phyloP scores from a whole-genome alignment of 1,140 invertebrate species.

The Drosophila truncata region DNA sequence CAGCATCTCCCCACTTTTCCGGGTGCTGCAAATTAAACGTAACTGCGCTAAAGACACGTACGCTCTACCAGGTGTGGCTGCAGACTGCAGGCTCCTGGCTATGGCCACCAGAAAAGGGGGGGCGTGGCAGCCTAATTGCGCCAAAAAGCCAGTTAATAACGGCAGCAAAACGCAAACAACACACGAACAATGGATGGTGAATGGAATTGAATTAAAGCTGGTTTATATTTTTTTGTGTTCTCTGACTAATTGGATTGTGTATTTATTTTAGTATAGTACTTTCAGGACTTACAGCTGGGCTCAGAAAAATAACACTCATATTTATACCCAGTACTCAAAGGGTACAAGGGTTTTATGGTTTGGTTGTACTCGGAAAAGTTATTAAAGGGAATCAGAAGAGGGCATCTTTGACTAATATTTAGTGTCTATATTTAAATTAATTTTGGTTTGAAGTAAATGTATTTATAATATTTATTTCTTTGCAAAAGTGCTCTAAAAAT shows the following conservation, averaged over 20 bases:
- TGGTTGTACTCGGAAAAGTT: too few relatives aligned
- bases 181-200: slow-evolving; percentile 43
- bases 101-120: slow-evolving; percentile 1
- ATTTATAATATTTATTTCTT: not conserved
- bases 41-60: slow-evolving; percentile 60
- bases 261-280: not conserved
- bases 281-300: not conserved
- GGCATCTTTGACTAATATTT: not conserved
- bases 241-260: slow-evolving; percentile 21
- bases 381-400: not conserved
- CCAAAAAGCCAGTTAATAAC: slow-evolving; percentile 79
- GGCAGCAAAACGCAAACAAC: slow-evolving; percentile 42
- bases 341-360: not conserved
- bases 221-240: slow-evolving; percentile 17
- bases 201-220: slow-evolving; percentile 62
- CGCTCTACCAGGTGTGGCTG: slow-evolving; percentile 11
- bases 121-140: slow-evolving; percentile 68
- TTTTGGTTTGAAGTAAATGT: not conserved
- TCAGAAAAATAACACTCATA: not conserved
- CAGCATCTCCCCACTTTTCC: not conserved
- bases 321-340: not conserved
- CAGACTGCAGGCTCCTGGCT: slow-evolving; percentile 2
- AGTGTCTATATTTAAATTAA: not conserved
- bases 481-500: too few relatives aligned
- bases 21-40: slow-evolving; percentile 51